Conservation (phyloP, 2,888 invertebrate species). For the Dasysyrphus albostriatus region DNA sequence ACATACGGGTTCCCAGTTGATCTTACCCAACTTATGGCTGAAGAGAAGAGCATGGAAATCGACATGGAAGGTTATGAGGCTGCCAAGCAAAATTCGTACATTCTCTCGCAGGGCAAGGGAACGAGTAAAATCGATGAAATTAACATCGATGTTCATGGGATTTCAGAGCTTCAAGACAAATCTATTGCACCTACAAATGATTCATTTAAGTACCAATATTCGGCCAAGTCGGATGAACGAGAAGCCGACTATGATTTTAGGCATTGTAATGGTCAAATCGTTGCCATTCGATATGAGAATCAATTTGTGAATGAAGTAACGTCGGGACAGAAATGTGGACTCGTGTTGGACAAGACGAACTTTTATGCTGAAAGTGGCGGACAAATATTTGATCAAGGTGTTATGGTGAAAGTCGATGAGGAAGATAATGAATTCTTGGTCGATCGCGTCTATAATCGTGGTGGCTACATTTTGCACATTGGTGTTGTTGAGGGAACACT, state of each 20-base stretch:
- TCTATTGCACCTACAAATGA: conserved; percentile 94
- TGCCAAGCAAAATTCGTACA: conserved; percentile 94
- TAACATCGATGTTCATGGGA: conserved; percentile 97
- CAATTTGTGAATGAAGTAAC: conserved; percentile 92
- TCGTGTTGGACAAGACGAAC: conserved; percentile 95
- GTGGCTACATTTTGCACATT: conserved; percentile 97
- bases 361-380: conserved; percentile 99
- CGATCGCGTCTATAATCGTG: conserved; percentile 96
- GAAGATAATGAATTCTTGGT: conserved; percentile 96
- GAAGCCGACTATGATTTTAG: conserved; percentile 91
- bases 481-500: conserved; percentile 94
- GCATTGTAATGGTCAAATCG: conserved; percentile 89
- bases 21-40: conserved; percentile 98
- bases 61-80: conserved; percentile 97
- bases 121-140: conserved; percentile 92
- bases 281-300: conserved; percentile 92
- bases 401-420: conserved; percentile 91
- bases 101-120: conserved; percentile 94
- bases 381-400: conserved; percentile 98
- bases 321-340: conserved; percentile 95
- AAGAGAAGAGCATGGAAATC: conserved; percentile 95
- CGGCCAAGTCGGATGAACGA: conserved; percentile 86
- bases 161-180: conserved; percentile 93
- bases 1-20: conserved; percentile 99
- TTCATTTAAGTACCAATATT: conserved; percentile 95